Evolutionary conservation across 1,140 invertebrate genomes (phyloP).

Genomic region (Bombyx mandarina): DNA sequence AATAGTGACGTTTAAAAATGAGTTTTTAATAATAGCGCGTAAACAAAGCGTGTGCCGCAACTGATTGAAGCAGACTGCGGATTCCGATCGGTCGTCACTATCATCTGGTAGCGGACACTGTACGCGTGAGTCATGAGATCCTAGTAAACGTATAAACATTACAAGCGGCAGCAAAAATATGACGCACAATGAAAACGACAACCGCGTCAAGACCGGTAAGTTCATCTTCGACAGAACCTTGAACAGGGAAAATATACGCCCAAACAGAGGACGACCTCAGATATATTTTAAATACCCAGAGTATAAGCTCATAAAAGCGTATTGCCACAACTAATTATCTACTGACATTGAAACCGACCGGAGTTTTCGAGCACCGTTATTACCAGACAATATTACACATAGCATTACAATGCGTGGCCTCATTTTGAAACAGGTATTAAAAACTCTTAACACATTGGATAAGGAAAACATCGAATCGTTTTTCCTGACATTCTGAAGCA

Average conservation of each 20-base stretch:
- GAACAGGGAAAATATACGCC: slow-evolving; percentile 25
- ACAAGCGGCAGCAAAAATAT: slow-evolving; percentile 31
- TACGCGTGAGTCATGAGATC: slow-evolving; percentile 48
- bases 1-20: no score
- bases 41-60: slow-evolving; percentile 25
- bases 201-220: not conserved
- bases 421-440: not conserved
- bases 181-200: slow-evolving; percentile 32
- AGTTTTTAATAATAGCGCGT: slow-evolving; percentile 6
- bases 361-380: not conserved
- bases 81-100: slow-evolving; percentile 26
- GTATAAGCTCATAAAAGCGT: not conserved
- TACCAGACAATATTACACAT: not conserved
- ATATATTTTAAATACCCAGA: not conserved
- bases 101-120: slow-evolving; percentile 32
- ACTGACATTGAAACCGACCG: not conserved
- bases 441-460: not conserved
- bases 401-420: not conserved
- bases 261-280: slow-evolving; percentile 12
- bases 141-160: slow-evolving; percentile 51
- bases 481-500: not conserved
- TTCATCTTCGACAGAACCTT: slow-evolving; percentile 22
- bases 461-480: slow-evolving; percentile 6
- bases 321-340: no score
- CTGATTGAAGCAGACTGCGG: slow-evolving; percentile 35